Percentiles rank a stretch among this genome's conserved stretches.
Evolutionary conservation across 2,888 invertebrate genomes (phyloP).

Genomic region (Drosophila kanekoi): DNA sequence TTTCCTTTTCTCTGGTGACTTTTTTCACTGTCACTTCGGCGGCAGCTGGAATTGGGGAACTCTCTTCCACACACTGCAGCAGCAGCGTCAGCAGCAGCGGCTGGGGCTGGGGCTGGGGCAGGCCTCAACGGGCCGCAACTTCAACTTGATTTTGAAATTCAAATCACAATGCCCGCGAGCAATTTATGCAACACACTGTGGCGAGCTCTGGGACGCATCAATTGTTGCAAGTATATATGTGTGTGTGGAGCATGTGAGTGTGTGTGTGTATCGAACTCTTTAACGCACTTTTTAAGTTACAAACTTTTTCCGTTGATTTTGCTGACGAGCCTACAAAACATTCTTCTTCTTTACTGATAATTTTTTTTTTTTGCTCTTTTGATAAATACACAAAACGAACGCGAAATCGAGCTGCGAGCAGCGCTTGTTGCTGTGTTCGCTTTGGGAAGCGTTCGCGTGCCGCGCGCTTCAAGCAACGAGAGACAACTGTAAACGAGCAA

Average conservation of each 20-base stretch:
- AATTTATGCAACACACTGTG: constrained; percentile 72
- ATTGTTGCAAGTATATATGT: constrained; percentile 39
- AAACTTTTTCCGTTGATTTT: constrained; percentile 16
- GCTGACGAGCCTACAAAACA: constrained; percentile 1
- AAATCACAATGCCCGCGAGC: constrained; percentile 71
- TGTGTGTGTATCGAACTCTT: constrained; percentile 28
- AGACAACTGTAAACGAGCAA: constrained; percentile 82
- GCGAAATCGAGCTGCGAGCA: constrained; percentile 39
- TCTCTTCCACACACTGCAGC: constrained; percentile 27
- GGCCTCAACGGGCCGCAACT: constrained; percentile 43
- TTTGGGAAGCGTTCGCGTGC: constrained; percentile 76
- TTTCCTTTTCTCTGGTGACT: constrained; percentile 35
- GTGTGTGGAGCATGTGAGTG: neutral
- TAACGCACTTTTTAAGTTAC: constrained; percentile 55
- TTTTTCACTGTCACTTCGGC: constrained; percentile 65
- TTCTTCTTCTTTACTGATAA: constrained; percentile 1
- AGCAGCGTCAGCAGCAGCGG: constrained; percentile 3
- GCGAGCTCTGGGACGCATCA: constrained; percentile 45
- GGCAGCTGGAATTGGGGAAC: constrained; percentile 57
- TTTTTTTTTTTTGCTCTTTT: constrained; percentile 16
- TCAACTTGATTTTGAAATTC: constrained; percentile 76
- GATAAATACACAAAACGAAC: constrained; percentile 64
- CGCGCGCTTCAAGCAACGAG: constrained; percentile 82
- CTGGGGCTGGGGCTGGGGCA: constrained; percentile 21
- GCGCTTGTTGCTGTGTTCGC: constrained; percentile 37